These are phyloP conservation scores for Ceyx cyanopectus DNA, from an alignment of 2,113 vertebrate species.

Conservation along the genomic window DNA sequence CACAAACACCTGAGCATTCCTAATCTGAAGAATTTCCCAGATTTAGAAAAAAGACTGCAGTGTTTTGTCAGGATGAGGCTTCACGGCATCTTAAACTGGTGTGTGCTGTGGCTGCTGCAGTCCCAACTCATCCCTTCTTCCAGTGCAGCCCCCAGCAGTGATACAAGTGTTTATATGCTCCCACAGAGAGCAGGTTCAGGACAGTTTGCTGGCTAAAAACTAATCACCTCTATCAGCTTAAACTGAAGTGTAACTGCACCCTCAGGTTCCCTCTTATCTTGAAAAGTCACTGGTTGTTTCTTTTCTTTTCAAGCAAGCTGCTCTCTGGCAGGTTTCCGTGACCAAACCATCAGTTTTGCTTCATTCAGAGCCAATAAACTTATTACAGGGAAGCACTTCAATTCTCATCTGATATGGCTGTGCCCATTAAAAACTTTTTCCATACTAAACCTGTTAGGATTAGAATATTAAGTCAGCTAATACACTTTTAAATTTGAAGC, in stretches of 20 bases:
- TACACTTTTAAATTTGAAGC: slow-evolving; percentile 23
- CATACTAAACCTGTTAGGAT: slow-evolving; percentile 49
- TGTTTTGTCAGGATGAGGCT: background rate
- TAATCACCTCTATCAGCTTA: slow-evolving; percentile 57
- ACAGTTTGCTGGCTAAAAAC: background rate
- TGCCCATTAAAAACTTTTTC: slow-evolving; percentile 34
- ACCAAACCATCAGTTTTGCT: slow-evolving; percentile 76
- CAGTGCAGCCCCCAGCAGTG: background rate
- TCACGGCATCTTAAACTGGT: background rate
- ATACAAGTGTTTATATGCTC: background rate
- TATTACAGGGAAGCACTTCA: slow-evolving; percentile 52
- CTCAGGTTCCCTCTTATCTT: slow-evolving; percentile 69
- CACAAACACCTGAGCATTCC: background rate
- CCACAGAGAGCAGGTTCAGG: background rate
- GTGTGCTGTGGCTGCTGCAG: background rate
- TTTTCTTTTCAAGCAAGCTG: slow-evolving; percentile 69
- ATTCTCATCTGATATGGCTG: slow-evolving; percentile 64
- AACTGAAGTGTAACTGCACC: slow-evolving; percentile 56
- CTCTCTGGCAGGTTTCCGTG: slow-evolving; percentile 75
- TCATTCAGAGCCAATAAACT: slow-evolving; percentile 67
- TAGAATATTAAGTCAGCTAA: slow-evolving; percentile 19
- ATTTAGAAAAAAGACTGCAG: background rate
- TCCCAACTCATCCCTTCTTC: background rate
- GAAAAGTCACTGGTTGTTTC: slow-evolving; percentile 69
- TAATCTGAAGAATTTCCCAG: background rate